Base-by-base conservation (phyloP, 2,113 vertebrate genomes). In the Pteropus alecto region DNA sequence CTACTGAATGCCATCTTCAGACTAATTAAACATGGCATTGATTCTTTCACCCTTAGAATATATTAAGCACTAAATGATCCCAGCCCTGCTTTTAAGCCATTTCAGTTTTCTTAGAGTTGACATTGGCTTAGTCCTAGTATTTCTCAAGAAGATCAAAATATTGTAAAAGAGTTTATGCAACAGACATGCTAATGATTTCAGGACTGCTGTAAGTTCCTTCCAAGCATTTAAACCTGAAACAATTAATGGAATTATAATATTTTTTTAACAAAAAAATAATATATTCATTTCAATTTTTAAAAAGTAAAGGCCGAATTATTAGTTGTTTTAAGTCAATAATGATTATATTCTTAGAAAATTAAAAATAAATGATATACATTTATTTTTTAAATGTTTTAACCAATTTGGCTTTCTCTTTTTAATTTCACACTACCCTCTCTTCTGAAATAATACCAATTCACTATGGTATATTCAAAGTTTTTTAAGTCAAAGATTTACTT, bases 251-350 rank as follows among this genome's bases (percentile, higher is more conserved):
- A 90, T 13, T 58, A 83, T 83, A 93, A 83, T 30, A 4, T 24
- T 74, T 88, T 88, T 24, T 81, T 65, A 94, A 74, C 21, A 79
- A n/a, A 93, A 95, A 92, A 82, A n/a, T 46, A 38, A 68, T 60
- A 86, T 35, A 56, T 19, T 68, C 30, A 63, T 67, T 96, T 63
- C 83, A 54, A 61, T 56, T 56, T 61, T 67, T 71, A 11, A 78
- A 96, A 68, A 88, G 7, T 9, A 74, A 94, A 74, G 21, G 14
- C 13, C 78, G 71, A 76, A 74, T 58, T 71, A 6, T 38, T 5
- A 82, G 4, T 83, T 88, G 10, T 63, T 76, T 86, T 87, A 67
- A 89, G n/a, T 71, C 43, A 81, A 46, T 71, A 46, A 82, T 82
- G 14, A n/a, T 8, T 54, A 71, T 48, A 73, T 71, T 35, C 22